These are phyloP conservation scores for Julus scanicus DNA, from an alignment of 2,888 invertebrate genomes.

Conservation along the genomic window DNA sequence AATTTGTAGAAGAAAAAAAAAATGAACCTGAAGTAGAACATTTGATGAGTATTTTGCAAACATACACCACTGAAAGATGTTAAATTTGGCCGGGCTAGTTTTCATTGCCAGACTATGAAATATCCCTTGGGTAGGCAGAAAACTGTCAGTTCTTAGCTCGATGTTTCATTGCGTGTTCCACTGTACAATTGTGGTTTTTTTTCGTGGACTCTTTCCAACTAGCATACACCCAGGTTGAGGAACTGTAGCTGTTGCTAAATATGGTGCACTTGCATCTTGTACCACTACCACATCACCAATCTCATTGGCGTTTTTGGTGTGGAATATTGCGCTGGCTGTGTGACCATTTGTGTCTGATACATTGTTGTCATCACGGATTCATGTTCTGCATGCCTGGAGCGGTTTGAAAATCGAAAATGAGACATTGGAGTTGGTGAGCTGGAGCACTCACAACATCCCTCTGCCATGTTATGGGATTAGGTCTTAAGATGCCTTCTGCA, in stretches of 20 bases:
- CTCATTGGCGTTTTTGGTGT: not conserved
- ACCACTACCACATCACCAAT: not conserved
- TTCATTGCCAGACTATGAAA: constrained; percentile 31
- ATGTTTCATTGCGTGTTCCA: constrained; percentile 5
- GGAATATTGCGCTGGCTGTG: not conserved
- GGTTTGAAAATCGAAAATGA: not conserved
- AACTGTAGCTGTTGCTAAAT: constrained; percentile 31
- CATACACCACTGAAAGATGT: not conserved
- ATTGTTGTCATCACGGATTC: not conserved
- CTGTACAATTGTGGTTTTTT: not conserved
- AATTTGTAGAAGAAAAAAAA: not conserved
- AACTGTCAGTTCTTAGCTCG: not conserved
- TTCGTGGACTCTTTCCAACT: constrained; percentile 23
- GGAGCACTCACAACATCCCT: not conserved
- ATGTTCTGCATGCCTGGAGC: not conserved
- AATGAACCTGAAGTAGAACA: not conserved
- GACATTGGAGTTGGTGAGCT: not conserved
- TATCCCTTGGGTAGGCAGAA: not conserved
- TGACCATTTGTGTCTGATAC: not conserved
- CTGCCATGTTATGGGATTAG: not conserved
- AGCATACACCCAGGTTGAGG: constrained; percentile 8
- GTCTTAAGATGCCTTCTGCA: not conserved
- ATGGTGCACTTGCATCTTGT: not conserved
- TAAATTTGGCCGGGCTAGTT: not conserved
- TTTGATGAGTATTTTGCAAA: not conserved